Base-by-base conservation (phyloP, 23 tunicate genomes). In the Botrylloides violaceus region DNA sequence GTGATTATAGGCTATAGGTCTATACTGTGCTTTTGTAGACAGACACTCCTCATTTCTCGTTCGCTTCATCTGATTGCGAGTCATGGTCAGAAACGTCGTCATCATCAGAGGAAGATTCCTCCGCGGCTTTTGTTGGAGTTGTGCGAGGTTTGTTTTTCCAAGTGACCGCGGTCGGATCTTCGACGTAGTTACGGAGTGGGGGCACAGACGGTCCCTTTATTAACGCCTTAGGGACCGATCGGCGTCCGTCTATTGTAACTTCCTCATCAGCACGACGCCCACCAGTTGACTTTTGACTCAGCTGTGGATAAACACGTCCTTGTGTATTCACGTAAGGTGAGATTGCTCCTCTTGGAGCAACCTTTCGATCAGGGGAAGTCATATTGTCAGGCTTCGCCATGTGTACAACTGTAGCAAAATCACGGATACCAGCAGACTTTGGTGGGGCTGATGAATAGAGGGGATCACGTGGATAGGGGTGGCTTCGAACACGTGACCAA, bases 341-440 rank as follows among this genome's bases (percentile, higher is more conserved):
- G 57, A 68, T 56, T 9, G 56, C 74, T 18, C 74, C 74, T 36
- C 58, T 28, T 43, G 58, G 74, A 23, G 74, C 15, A 4, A 68
- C 58, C 37, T 68, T 68, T n/a, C 58, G 36, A 43, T 39, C 47
- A 7, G 38, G 71, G 26, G 43, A 48, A 3, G 70, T 21, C 33
- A 33, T 33, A 33, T 63, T 63, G 35, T 63, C 70, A 43, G 56
- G 74, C 47, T 26, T 68, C 12, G 58, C 74, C 74, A 68, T 68
- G 36, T 68, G 74, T 36, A 43, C 74, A 18, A 39, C 58, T 19
- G 56, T 22, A 32, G 24, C 36, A 56, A 68, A 68, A 43, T 68
- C 74, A 15, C 30, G 19, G 22, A 24, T 60, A 23, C 15, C 12
- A 15, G 53, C 15, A 43, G 53, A 15, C 12, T 43, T 7, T 15